Evolutionary conservation across 2,888 invertebrate genomes (phyloP).

Genomic region (Dryobotodes eremita): DNA sequence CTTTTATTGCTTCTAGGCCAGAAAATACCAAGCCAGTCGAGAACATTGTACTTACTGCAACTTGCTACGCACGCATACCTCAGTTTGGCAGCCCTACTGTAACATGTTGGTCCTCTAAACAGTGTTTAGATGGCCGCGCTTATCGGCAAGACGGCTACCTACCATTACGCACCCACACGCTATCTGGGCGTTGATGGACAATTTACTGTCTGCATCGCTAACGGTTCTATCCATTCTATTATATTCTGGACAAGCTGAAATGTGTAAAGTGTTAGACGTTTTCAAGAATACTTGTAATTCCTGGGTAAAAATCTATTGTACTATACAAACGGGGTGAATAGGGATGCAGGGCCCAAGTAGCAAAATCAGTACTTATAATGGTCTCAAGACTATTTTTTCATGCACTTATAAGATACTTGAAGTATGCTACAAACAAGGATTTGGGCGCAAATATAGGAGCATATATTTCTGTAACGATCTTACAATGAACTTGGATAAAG

Average conservation of each 20-base stretch:
- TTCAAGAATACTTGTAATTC: not conserved
- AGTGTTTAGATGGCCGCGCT: conserved; percentile 48
- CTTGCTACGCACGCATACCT: not conserved
- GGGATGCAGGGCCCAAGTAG: no score
- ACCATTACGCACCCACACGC: conserved; percentile 63
- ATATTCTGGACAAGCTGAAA: conserved; percentile 18
- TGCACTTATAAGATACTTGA: no score
- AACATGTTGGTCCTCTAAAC: conserved; percentile 35
- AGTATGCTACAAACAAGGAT: no score
- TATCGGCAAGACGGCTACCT: conserved; percentile 58
- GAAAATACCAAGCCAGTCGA: not conserved
- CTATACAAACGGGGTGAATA: no score
- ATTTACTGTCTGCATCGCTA: conserved; percentile 58
- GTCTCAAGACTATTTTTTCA: no score
- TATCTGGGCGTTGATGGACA: conserved; percentile 54
- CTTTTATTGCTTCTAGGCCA: not conserved
- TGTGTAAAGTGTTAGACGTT: not conserved
- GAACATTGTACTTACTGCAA: not conserved
- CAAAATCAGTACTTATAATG: no score
- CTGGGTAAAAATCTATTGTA: not conserved
- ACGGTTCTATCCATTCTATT: conserved; percentile 48
- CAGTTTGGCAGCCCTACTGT: conserved; percentile 39
- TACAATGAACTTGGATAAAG: no score
- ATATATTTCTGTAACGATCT: no score
- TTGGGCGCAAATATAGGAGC: no score